Conservation (phyloP, 1,140 invertebrate genomes). For the Zaprionus davidi region DNA sequence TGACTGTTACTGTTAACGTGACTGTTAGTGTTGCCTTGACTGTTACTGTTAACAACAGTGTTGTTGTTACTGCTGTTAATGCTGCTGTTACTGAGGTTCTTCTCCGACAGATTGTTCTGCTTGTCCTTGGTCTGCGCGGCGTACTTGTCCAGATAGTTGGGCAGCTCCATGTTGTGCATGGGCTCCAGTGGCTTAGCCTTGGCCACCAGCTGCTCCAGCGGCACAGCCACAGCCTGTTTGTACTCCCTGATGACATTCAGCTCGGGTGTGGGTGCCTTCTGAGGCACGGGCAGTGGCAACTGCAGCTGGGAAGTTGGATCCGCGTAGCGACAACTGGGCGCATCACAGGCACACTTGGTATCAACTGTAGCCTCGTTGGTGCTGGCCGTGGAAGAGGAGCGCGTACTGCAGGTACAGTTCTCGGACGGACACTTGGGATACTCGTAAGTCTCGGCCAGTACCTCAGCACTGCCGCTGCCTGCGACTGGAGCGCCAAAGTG, state of each 20-base stretch:
- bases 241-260: constrained; percentile 76
- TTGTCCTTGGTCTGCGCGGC: constrained; percentile 56
- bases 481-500: constrained; percentile 66
- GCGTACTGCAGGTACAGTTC: constrained; percentile 79
- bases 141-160: constrained; percentile 73
- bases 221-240: constrained; percentile 61
- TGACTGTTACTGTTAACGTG: neutral
- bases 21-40: neutral
- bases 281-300: neutral
- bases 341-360: constrained; percentile 70
- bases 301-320: constrained; percentile 20
- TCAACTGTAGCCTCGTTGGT: constrained; percentile 53
- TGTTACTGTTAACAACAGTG: neutral
- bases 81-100: constrained; percentile 39
- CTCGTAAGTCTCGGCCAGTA: constrained; percentile 76
- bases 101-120: constrained; percentile 77
- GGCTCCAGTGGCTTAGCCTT: constrained; percentile 34
- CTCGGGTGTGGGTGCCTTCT: constrained; percentile 56
- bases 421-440: constrained; percentile 81
- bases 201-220: constrained; percentile 35
- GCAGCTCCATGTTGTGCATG: constrained; percentile 69
- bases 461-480: constrained; percentile 56
- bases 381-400: constrained; percentile 72
- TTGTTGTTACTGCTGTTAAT: constrained; percentile 5
- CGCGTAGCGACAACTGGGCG: constrained; percentile 62